These are phyloP conservation scores for Acrocephalus kingi DNA, from an alignment of 2,113 vertebrate species.

Conservation along the genomic window DNA sequence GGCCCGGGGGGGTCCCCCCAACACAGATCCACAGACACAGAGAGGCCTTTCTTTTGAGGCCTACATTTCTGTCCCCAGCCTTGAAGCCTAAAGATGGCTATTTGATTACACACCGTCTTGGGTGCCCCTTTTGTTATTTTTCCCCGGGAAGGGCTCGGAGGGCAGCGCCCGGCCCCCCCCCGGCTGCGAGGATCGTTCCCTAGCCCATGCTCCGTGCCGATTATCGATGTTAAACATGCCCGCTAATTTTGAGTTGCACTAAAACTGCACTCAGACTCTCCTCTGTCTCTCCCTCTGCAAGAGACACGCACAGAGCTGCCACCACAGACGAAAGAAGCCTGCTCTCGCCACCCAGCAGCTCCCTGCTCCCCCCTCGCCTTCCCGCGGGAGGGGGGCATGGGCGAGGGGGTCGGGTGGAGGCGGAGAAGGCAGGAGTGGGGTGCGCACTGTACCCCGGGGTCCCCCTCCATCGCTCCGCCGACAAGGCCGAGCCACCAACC, in stretches of 20 bases:
- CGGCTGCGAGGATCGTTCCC: constrained; percentile 77
- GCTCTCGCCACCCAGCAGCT: not conserved
- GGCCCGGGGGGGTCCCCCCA: constrained; percentile 54
- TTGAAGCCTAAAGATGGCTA: constrained; percentile 92
- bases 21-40: constrained; percentile 55
- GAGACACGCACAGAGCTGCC: constrained; percentile 14
- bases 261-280: constrained; percentile 84
- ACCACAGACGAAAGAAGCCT: constrained; percentile 45
- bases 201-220: constrained; percentile 81
- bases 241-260: constrained; percentile 96
- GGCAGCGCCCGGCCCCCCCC: constrained; percentile 72
- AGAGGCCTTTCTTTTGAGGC: constrained; percentile 91
- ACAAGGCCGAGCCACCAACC: constrained; percentile 88
- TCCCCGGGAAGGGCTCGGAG: constrained; percentile 70
- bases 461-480: constrained; percentile 69
- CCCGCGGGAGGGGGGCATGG: not conserved
- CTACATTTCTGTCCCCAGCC: constrained; percentile 89
- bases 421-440: not conserved
- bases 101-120: constrained; percentile 81
- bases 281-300: constrained; percentile 52
- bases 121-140: constrained; percentile 82
- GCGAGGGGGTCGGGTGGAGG: not conserved
- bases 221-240: constrained; percentile 94
- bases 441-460: constrained; percentile 73
- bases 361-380: not conserved